These are phyloP conservation scores for Idaea straminata DNA, from an alignment of 2,888 invertebrate species.

Conservation along the genomic window DNA sequence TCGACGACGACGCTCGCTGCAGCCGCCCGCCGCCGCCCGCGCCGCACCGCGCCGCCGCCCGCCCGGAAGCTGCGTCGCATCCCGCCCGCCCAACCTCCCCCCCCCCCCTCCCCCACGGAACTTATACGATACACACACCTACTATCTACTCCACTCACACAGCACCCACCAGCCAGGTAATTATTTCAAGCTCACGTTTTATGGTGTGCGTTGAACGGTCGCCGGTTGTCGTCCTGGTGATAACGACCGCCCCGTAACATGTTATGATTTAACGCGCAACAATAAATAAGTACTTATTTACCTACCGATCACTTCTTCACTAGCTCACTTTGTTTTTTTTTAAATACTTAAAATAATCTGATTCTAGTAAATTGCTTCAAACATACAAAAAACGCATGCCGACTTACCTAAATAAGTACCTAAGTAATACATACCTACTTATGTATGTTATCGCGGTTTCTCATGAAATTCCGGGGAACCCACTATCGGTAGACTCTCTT, in stretches of 20 bases:
- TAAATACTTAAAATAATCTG: no score
- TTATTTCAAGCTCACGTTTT: conserved; percentile 46
- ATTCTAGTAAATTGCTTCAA: no score
- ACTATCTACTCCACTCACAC: conserved; percentile 19
- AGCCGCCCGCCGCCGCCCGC: conserved; percentile 28
- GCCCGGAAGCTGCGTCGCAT: conserved; percentile 65
- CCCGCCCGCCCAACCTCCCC: conserved; percentile 65
- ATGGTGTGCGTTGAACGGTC: conserved; percentile 29
- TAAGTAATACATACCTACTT: neutral
- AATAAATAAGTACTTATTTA: neutral
- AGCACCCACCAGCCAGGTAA: conserved; percentile 28
- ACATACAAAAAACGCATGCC: no score
- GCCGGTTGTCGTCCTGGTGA: conserved; percentile 23
- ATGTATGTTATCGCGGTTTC: neutral
- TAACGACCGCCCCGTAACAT: conserved; percentile 29
- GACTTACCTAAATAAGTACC: neutral
- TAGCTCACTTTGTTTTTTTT: no score
- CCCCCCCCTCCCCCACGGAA: conserved; percentile 29
- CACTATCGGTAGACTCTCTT: neutral
- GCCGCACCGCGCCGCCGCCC: conserved; percentile 24
- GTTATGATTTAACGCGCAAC: conserved; percentile 20
- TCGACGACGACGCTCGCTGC: conserved; percentile 18
- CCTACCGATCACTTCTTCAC: no score
- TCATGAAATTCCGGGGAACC: neutral
- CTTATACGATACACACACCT: conserved; percentile 30